phyloP scores from a whole-genome alignment of 2,113 vertebrate species.

The Ranitomeya imitator region DNA sequence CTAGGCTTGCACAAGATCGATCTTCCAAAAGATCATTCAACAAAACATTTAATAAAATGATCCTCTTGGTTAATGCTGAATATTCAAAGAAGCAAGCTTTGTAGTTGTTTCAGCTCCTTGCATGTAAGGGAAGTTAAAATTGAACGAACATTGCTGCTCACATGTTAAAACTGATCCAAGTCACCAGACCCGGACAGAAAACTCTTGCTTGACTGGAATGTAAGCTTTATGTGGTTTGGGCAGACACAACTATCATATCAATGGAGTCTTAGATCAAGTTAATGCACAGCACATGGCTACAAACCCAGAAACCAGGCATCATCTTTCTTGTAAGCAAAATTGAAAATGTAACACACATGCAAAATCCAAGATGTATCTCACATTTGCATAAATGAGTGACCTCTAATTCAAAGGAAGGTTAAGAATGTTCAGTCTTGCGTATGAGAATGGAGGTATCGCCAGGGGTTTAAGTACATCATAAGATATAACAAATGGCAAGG shows the following conservation, averaged over 20 bases:
- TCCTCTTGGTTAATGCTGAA: not conserved
- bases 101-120: not conserved
- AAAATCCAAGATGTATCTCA: not conserved
- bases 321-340: not conserved
- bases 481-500: not conserved
- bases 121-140: not conserved
- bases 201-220: not conserved
- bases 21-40: too few relatives aligned
- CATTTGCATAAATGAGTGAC: not conserved
- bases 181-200: not conserved
- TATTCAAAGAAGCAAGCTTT: not conserved
- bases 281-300: not conserved
- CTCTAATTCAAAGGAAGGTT: not conserved
- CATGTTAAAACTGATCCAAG: not conserved
- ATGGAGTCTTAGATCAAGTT: not conserved
- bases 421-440: not conserved
- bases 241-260: constrained; percentile 13
- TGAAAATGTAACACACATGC: not conserved
- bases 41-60: not conserved
- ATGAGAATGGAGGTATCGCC: not conserved
- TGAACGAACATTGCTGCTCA: not conserved
- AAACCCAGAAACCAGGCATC: not conserved
- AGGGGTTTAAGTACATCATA: not conserved
- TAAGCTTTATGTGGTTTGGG: not conserved
- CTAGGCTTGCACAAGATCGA: too few relatives aligned